These are phyloP conservation scores for Erannis defoliaria DNA, from an alignment of 2,888 invertebrate species.

Conservation along the genomic window DNA sequence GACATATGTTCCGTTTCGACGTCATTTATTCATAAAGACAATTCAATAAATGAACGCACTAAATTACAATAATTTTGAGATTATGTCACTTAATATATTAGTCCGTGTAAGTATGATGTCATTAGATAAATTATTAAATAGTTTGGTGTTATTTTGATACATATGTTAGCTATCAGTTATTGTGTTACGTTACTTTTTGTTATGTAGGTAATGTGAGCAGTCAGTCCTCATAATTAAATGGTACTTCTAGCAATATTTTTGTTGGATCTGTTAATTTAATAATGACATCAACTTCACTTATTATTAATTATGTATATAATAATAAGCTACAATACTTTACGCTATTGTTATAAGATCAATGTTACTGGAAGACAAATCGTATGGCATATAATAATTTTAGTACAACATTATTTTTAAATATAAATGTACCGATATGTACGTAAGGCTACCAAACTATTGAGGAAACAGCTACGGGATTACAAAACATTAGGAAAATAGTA, in stretches of 20 bases:
- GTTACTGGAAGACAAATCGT: constrained; percentile 87
- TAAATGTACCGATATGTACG: constrained; percentile 81
- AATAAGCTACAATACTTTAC: constrained; percentile 85
- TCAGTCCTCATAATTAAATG: background rate
- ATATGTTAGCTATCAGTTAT: too few species aligned
- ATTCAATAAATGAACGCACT: constrained; percentile 86
- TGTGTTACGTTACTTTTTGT: background rate
- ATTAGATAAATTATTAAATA: constrained; percentile 54
- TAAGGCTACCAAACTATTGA: constrained; percentile 80
- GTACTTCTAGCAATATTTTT: constrained; percentile 3
- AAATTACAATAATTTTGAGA: constrained; percentile 85
- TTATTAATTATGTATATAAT: constrained; percentile 77
- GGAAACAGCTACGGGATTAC: constrained; percentile 73
- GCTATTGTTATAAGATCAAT: constrained; percentile 85
- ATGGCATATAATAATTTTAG: constrained; percentile 84
- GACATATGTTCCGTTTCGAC: constrained; percentile 60
- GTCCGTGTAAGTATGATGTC: constrained; percentile 67
- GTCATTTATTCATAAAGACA: constrained; percentile 86
- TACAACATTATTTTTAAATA: constrained; percentile 75
- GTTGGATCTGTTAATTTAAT: constrained; percentile 31
- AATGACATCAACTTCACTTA: constrained; percentile 69
- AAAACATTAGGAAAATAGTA: constrained; percentile 84
- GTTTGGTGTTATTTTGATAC: constrained; percentile 34
- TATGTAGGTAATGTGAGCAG: background rate
- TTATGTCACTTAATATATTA: constrained; percentile 83